Conservation (phyloP, 2,888 invertebrate genomes). For the Zygaena filipendulae region DNA sequence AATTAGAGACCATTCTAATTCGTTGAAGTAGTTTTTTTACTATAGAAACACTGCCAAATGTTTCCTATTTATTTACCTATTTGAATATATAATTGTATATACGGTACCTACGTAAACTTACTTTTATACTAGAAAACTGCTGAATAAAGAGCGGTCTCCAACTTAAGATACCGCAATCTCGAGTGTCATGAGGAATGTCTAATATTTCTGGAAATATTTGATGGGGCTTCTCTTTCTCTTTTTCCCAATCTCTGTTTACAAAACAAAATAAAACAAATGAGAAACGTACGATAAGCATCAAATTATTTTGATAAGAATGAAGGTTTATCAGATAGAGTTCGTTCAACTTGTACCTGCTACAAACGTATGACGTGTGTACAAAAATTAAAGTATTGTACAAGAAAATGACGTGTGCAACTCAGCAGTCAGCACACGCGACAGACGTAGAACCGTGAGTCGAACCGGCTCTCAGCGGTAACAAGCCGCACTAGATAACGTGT, state of each 20-base stretch:
- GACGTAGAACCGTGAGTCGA: no score
- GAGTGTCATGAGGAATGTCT: slow-evolving; percentile 74
- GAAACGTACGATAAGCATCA: no score
- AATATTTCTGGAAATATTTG: slow-evolving; percentile 71
- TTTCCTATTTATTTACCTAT: slow-evolving; percentile 3
- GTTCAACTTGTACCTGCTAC: neutral
- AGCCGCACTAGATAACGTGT: no score
- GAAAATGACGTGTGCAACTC: no score
- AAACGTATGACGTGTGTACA: neutral
- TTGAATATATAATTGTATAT: no score
- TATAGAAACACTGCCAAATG: no score
- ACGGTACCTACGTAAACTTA: slow-evolving; percentile 29
- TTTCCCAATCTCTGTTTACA: slow-evolving; percentile 56
- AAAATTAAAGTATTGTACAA: neutral
- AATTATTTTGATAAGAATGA: no score
- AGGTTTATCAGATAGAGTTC: no score
- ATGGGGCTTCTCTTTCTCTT: slow-evolving; percentile 70
- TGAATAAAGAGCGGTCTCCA: slow-evolving; percentile 89
- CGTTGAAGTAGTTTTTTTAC: no score
- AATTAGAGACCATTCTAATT: no score
- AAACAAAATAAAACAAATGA: slow-evolving; percentile 6
- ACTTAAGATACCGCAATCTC: slow-evolving; percentile 89
- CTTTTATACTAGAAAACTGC: slow-evolving; percentile 90
- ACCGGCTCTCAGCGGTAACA: no score
- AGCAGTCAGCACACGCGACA: no score